These are phyloP conservation scores for Teinopalpus imperialis DNA, from an alignment of 2,888 invertebrate genomes.

Conservation along the genomic window DNA sequence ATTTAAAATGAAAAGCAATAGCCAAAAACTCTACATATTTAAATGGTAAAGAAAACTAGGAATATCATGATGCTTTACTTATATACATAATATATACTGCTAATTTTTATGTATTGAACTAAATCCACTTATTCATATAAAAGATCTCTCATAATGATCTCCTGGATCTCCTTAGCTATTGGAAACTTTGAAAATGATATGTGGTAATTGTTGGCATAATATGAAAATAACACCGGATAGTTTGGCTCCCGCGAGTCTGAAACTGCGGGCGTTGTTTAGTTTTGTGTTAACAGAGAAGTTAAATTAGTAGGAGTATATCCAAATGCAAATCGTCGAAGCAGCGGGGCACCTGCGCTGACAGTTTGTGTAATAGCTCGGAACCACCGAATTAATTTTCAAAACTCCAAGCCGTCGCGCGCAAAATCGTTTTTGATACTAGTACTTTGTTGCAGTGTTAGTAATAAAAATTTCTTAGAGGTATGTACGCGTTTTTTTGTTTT, in stretches of 20 bases:
- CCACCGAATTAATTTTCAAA: conserved; percentile 77
- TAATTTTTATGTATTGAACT: no score
- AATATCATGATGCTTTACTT: no score
- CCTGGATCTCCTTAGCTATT: conserved; percentile 11
- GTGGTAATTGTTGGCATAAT: conserved; percentile 26
- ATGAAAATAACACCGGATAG: conserved; percentile 32
- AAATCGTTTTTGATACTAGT: conserved; percentile 65
- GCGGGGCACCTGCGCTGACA: conserved; percentile 74
- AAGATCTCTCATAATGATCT: no score
- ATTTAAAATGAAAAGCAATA: no score
- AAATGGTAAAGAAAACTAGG: no score
- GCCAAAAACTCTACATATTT: no score
- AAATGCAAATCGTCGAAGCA: conserved; percentile 65
- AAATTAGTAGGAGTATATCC: conserved; percentile 72
- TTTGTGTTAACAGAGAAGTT: conserved; percentile 67
- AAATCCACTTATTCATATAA: no score
- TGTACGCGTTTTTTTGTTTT: no score
- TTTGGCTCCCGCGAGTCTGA: conserved; percentile 40
- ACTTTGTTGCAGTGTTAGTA: conserved; percentile 41
- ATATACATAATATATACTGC: no score
- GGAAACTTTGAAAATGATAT: conserved; percentile 32
- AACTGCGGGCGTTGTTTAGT: conserved; percentile 57
- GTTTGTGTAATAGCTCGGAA: conserved; percentile 76
- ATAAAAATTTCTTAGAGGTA: conserved; percentile 12
- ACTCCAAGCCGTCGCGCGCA: conserved; percentile 66